Percentiles rank a stretch among this genome's conserved stretches.
Evolutionary conservation across 2,888 invertebrate species (phyloP).

Genomic region (Platerodrilus igneus): DNA sequence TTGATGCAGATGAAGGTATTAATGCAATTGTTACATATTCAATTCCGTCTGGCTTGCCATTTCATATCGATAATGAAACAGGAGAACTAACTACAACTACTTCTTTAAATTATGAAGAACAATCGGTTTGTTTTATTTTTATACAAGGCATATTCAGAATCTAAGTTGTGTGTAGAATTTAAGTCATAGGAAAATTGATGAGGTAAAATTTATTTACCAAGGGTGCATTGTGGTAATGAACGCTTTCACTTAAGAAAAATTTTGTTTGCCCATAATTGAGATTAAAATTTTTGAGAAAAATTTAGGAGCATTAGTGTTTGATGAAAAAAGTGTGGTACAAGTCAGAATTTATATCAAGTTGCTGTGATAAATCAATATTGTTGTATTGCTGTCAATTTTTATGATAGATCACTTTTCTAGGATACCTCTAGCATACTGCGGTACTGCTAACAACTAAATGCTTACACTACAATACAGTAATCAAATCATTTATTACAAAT

Average conservation of each 20-base stretch:
- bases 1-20: slow-evolving; percentile 79
- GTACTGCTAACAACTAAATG: too few species aligned
- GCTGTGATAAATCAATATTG: too few species aligned
- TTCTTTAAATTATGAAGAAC: slow-evolving; percentile 76
- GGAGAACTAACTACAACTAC: slow-evolving; percentile 73
- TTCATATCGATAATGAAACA: slow-evolving; percentile 70
- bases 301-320: too few species aligned
- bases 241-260: slow-evolving; percentile 2
- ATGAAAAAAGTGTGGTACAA: too few species aligned
- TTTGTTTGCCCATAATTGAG: slow-evolving; percentile 5
- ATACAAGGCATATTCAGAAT: not conserved
- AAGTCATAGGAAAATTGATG: slow-evolving; percentile 1
- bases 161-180: not conserved
- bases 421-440: too few species aligned
- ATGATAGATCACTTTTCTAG: too few species aligned
- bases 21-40: slow-evolving; percentile 79
- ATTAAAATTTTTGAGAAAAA: too few species aligned
- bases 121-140: slow-evolving; percentile 53
- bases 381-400: too few species aligned
- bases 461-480: too few species aligned
- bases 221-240: slow-evolving; percentile 1
- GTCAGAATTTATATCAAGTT: too few species aligned
- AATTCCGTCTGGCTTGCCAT: slow-evolving; percentile 73
- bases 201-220: not conserved
- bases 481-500: too few species aligned